Conservation (phyloP, 2,888 invertebrate genomes). For the Pycnomerus fuliginosus region DNA sequence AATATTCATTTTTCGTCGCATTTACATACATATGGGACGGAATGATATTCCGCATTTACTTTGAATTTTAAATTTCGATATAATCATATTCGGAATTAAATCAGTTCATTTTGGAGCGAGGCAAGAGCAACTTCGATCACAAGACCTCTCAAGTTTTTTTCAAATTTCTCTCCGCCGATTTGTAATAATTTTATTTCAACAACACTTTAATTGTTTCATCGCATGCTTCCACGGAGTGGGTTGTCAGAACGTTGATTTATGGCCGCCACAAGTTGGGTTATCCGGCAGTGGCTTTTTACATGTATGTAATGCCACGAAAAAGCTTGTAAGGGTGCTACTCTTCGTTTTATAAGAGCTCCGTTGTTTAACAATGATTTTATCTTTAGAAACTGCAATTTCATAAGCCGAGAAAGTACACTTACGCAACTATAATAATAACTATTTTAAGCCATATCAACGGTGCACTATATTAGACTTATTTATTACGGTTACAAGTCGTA, state of each 20-base stretch:
- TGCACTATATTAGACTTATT: constrained; percentile 33
- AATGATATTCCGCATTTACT: constrained; percentile 54
- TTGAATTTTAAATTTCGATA: constrained; percentile 54
- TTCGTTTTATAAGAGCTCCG: no score
- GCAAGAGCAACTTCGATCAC: constrained; percentile 48
- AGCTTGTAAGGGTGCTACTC: no score
- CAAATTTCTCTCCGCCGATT: no score
- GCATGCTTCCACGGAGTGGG: no score
- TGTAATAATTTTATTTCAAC: no score
- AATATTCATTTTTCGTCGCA: constrained; percentile 54
- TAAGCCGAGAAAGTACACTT: constrained; percentile 34
- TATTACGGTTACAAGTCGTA: constrained; percentile 33
- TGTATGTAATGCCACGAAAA: no score
- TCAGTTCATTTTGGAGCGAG: constrained; percentile 50
- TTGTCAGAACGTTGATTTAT: no score
- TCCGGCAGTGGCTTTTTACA: no score
- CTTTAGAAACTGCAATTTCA: constrained; percentile 34
- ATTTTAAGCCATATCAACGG: constrained; percentile 34
- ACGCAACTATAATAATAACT: constrained; percentile 35
- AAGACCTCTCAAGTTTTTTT: constrained; percentile 33
- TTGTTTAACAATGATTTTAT: no score
- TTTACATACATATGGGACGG: constrained; percentile 55
- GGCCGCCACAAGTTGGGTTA: no score
- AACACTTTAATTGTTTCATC: no score
- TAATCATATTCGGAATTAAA: constrained; percentile 56